phyloP scores from a whole-genome alignment of 2,113 vertebrate genomes.

The Micromys minutus region DNA sequence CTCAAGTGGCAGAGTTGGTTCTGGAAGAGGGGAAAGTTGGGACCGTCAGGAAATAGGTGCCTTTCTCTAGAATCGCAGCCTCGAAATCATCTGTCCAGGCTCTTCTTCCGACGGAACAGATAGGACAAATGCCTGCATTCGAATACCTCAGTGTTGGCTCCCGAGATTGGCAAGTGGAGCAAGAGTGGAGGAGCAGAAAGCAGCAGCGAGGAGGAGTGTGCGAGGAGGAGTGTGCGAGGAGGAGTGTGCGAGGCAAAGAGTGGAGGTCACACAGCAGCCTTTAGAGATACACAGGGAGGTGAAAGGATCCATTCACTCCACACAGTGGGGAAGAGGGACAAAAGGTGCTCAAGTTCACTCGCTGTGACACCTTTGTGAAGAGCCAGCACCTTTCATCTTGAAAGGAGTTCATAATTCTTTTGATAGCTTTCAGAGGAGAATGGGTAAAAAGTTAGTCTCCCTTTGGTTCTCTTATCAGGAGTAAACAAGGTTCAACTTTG shows the following conservation, averaged over 20 bases:
- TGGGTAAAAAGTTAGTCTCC: constrained; percentile 77
- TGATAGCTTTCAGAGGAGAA: constrained; percentile 81
- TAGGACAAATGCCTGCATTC: neutral
- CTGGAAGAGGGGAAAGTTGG: neutral
- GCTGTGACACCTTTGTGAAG: constrained; percentile 83
- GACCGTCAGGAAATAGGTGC: neutral
- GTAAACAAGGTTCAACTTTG: constrained; percentile 79
- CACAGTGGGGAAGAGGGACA: constrained; percentile 78
- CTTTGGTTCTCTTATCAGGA: constrained; percentile 79
- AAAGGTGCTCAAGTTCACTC: constrained; percentile 82
- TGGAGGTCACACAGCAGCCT: neutral
- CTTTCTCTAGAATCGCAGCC: neutral
- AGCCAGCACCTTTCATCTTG: constrained; percentile 82
- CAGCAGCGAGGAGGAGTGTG: fast-evolving
- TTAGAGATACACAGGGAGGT: constrained; percentile 32
- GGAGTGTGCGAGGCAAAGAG: fast-evolving
- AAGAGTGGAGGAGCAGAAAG: neutral
- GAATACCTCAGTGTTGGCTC: neutral
- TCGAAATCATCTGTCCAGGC: neutral
- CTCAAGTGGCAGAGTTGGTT: neutral
- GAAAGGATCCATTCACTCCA: constrained; percentile 72
- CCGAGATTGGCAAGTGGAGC: neutral
- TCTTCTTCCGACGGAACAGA: constrained; percentile 43
- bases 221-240: neutral
- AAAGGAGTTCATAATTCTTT: constrained; percentile 85